Evolutionary conservation across 2,888 invertebrate species (phyloP), one percentile per base, ranked within the genome.

Genomic region (Hypena proboscidalis): DNA sequence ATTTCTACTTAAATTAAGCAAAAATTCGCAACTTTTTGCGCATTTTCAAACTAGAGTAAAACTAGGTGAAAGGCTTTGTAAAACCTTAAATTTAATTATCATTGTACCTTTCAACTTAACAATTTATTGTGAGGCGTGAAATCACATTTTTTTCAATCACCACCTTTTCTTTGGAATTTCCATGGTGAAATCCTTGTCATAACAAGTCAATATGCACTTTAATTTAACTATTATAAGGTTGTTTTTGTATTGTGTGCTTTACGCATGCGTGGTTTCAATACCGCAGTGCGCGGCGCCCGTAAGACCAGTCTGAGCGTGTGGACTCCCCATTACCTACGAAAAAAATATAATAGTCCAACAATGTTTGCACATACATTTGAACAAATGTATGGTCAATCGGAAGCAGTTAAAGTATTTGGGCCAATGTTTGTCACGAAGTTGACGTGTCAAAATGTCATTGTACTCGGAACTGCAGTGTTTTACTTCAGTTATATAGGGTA

Each of bases 251-350:
- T 59, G 50, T 41, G 52, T 41, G 11, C 33, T 50, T 41, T 20
- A 84, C 90, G 89, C 90, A 90, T 89, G 90, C 90, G 90, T 85
- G 77, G 68, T 81, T 37, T 25, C 40, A 67, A 56, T 85, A 86
- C 90, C 90, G 90, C 90, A 90, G 85, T 90, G 90, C 90, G 90
- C 89, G 90, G 87, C 90, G 90, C 86, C 90, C 76, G 57, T 49
- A 58, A 80, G 89, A 80, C 86, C 79, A 74, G 68, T 53, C 61
- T 48, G 75, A 83, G 81, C 87, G 87, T 89, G 89, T 75, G 79
- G 77, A 74, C 74, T 75, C 68, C 69, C 83, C 85, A 85, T 87
- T 83, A 88, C 55, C 49, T 10, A 58, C 67, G 74, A 76, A 74
- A 67, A 68, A 76, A 70, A 50, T 46, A 48, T 55, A 48, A 52